Base-by-base conservation (phyloP, 2,888 invertebrate genomes). In the Pseudeuparius sepicola region DNA sequence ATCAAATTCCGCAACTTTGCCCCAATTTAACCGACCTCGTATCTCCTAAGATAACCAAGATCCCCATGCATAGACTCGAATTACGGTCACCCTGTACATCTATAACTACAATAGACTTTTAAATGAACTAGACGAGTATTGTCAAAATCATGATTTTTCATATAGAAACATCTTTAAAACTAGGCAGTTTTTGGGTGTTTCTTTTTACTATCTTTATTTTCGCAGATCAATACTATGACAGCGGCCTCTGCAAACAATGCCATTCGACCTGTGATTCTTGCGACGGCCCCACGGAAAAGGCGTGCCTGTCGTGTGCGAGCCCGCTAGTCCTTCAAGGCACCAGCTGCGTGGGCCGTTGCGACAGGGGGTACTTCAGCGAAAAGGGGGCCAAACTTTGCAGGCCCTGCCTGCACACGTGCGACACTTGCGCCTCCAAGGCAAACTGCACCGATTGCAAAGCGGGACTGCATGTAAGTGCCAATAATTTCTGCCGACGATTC, bases 191-290 rank as follows among this genome's bases (percentile, higher is more conserved):
- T 20, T 20, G 7, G n/a, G 6, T 20, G 20, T 20, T n/a, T n/a
- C n/a, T n/a, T 6, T 25, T 6, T n/a, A 20, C 12, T 25, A 24
- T 29, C 7, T 28, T 20, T 24, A 29, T 43, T 48, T 54, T 65
- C 64, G 37, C 63, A 80, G 81, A 70, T 50, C 81, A 85, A 62
- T 86, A 81, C 62, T 76, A 71, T 50, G 81, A 81, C 51, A 71
- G 70, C 29, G 72, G 70, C 24, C 68, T 68, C 27, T 90, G 90
- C 57, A 73, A 73, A 41, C 67, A 71, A 3, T 90, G 89, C 53
- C 79, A 85, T 54, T 70, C 71, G 2, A 78, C 80, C 1, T 90
- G 90, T 52, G 82, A 82, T 43, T 76, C 79, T n/a, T 90, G 90
- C 56, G 78, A 75, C 41, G 88, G 86, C 0, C 71, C 76, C 3